These are phyloP conservation scores for Trichomycterus rosablanca DNA, from an alignment of 2,113 vertebrate species.

Conservation along the genomic window DNA sequence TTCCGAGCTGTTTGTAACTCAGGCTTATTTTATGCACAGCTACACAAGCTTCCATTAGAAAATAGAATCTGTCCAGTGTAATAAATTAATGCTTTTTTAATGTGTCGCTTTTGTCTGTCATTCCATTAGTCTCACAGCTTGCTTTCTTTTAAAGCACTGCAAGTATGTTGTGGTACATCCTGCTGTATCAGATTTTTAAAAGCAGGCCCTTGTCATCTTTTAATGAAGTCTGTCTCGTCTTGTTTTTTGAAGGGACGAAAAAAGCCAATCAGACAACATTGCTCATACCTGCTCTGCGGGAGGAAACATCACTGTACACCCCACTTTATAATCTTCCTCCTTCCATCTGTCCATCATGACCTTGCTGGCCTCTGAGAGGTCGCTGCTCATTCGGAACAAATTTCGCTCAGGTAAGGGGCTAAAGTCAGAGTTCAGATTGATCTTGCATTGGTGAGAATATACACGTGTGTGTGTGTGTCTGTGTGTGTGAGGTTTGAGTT, in stretches of 20 bases:
- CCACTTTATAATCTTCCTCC: conserved; percentile 46
- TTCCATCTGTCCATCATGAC: conserved; percentile 69
- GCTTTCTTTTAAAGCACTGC: too few species aligned
- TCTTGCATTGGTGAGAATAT: not conserved
- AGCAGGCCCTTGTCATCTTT: conserved; percentile 2
- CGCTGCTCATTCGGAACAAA: conserved; percentile 85
- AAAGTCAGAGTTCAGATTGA: not conserved
- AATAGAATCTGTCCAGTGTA: conserved; percentile 22
- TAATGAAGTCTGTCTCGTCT: conserved; percentile 23
- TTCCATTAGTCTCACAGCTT: conserved; percentile 43
- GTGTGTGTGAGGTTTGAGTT: too few species aligned
- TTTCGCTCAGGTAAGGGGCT: conserved; percentile 83
- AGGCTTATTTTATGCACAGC: conserved; percentile 11
- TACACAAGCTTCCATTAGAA: conserved; percentile 8
- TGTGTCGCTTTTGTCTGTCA: conserved; percentile 35
- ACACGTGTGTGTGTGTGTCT: not conserved
- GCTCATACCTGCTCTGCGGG: conserved; percentile 36
- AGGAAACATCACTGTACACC: conserved; percentile 34
- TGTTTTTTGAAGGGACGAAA: conserved; percentile 42
- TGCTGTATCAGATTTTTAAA: not conserved
- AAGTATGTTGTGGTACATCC: not conserved
- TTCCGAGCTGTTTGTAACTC: conserved; percentile 6
- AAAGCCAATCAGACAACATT: conserved; percentile 49
- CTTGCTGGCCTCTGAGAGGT: conserved; percentile 82
- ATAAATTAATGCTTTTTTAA: conserved; percentile 15